Conservation (phyloP, 2,888 invertebrate species). For the Orthosia gothica region DNA sequence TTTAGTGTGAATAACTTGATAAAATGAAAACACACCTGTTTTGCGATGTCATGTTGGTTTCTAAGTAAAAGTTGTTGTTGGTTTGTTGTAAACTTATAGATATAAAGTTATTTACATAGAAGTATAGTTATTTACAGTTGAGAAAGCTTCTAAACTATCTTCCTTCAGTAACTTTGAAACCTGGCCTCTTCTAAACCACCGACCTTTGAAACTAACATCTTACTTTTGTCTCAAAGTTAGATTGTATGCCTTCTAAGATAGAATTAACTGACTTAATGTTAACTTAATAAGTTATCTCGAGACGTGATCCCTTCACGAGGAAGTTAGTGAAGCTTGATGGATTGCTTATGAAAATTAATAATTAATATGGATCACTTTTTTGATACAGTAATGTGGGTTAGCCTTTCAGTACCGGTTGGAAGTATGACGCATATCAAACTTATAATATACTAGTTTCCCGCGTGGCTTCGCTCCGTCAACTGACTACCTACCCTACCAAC, state of each 20-base stretch:
- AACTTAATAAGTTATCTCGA: slow-evolving; percentile 2
- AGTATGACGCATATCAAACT: too few species aligned
- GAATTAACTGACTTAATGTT: slow-evolving; percentile 20
- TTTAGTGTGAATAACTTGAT: too few species aligned
- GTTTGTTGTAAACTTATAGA: too few species aligned
- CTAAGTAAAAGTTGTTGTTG: too few species aligned
- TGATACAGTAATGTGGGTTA: background rate
- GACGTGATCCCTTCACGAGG: background rate
- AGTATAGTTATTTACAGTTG: background rate
- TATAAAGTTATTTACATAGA: background rate
- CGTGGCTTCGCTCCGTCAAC: too few species aligned
- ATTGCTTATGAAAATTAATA: slow-evolving; percentile 5
- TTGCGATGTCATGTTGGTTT: too few species aligned
- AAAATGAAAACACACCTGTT: too few species aligned
- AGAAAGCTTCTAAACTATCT: slow-evolving; percentile 16
- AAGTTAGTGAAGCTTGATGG: background rate
- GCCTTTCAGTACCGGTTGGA: too few species aligned
- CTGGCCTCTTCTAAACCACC: slow-evolving; percentile 12
- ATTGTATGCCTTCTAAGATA: slow-evolving; percentile 9
- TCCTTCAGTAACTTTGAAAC: slow-evolving; percentile 6
- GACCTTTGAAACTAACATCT: background rate
- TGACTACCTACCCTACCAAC: too few species aligned
- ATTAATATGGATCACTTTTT: background rate
- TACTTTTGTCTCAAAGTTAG: background rate
- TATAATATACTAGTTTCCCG: too few species aligned